These are phyloP conservation scores for Tursiops truncatus DNA, from an alignment of 2,113 vertebrate species.

Conservation along the genomic window DNA sequence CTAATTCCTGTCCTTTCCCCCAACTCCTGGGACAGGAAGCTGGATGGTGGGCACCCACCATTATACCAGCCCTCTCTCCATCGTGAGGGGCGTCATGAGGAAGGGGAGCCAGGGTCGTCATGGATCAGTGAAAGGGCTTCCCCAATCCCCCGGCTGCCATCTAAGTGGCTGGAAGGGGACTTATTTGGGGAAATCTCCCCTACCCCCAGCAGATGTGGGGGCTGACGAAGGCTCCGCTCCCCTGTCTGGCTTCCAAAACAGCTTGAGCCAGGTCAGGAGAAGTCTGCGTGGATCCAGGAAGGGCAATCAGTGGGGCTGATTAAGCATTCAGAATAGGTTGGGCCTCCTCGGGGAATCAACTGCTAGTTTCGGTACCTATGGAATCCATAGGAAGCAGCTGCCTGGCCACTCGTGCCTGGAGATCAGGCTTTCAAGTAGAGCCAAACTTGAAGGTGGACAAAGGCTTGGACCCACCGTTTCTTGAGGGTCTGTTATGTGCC, in stretches of 20 bases:
- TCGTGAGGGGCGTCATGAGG: accelerated
- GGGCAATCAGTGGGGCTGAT: neutral
- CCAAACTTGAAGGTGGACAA: neutral
- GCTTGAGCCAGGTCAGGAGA: neutral
- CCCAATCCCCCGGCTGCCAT: neutral
- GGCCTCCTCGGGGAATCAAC: no score
- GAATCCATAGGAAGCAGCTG: neutral
- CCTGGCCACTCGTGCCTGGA: neutral
- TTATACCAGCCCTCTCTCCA: neutral
- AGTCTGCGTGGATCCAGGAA: neutral
- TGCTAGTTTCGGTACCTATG: neutral
- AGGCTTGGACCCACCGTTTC: neutral
- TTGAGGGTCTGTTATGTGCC: neutral
- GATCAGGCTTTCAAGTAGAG: neutral
- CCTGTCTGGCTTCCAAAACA: neutral
- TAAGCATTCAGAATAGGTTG: neutral
- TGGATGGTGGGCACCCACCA: accelerated
- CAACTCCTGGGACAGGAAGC: neutral
- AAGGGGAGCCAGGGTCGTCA: neutral
- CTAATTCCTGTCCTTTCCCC: neutral
- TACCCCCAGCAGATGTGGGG: neutral
- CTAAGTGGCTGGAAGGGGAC: neutral
- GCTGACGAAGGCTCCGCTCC: neutral
- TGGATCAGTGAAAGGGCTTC: neutral
- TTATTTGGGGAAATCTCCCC: neutral